These are phyloP conservation scores for Apteryx mantelli DNA, from an alignment of 2,113 vertebrate species.

Conservation along the genomic window DNA sequence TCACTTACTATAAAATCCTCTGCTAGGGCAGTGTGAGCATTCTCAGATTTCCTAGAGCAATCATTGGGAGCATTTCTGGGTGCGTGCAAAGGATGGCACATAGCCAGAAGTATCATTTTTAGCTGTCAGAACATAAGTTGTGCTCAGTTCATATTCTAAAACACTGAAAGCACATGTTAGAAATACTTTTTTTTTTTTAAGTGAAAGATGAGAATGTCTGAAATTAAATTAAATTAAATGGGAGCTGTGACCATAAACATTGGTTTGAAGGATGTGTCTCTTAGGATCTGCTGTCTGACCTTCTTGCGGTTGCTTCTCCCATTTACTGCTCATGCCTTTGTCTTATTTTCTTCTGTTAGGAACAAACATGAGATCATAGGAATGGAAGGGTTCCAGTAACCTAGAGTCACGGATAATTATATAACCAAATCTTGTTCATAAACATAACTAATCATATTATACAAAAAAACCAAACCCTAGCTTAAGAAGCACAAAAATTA, in stretches of 20 bases:
- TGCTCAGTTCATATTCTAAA: not conserved
- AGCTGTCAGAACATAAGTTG: not conserved
- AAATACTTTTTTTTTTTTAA: not conserved
- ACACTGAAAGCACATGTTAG: not conserved
- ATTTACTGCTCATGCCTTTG: rapidly evolving
- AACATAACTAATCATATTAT: not conserved
- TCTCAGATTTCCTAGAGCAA: not conserved
- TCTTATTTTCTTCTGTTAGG: not conserved
- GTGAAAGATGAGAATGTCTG: not conserved
- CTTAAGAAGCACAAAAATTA: not conserved
- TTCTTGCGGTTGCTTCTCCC: not conserved
- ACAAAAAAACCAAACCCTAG: no score
- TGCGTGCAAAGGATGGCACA: not conserved
- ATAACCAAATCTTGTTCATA: not conserved
- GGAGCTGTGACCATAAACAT: not conserved
- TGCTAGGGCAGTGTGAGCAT: not conserved
- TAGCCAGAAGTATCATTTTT: not conserved
- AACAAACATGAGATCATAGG: not conserved
- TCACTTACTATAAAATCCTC: not conserved
- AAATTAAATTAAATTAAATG: not conserved
- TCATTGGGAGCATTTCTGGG: not conserved
- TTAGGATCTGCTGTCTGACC: not conserved
- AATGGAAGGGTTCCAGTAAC: not conserved
- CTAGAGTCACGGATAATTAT: not conserved
- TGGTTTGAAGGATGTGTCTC: not conserved